Evolutionary conservation across 1,140 invertebrate genomes (phyloP).

Genomic region (Polypedilum vanderplanki): DNA sequence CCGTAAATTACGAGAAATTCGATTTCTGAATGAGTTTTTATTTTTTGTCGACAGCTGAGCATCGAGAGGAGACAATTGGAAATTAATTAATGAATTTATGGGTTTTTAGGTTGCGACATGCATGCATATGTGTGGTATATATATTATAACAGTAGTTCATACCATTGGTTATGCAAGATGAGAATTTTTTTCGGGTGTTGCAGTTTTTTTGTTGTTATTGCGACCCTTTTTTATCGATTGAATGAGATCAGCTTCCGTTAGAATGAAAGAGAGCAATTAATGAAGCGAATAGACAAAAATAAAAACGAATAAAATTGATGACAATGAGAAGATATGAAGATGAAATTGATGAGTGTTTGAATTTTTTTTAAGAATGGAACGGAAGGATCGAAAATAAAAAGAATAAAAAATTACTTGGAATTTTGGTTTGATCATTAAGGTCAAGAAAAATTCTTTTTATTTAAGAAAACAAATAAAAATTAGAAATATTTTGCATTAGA

Average conservation of each 20-base stretch:
- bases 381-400: too few relatives aligned
- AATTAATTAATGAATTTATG: conserved; percentile 20
- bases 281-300: background rate
- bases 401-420: too few relatives aligned
- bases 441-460: too few relatives aligned
- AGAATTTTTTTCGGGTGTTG: background rate
- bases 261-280: background rate
- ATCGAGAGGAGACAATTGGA: conserved; percentile 16
- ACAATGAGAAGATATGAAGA: too few relatives aligned
- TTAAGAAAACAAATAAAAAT: too few relatives aligned
- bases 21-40: background rate
- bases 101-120: conserved; percentile 1
- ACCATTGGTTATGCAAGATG: too few relatives aligned
- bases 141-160: too few relatives aligned
- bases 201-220: background rate
- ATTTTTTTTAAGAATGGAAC: too few relatives aligned
- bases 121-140: background rate
- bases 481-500: too few relatives aligned
- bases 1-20: background rate
- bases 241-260: conserved; percentile 11
- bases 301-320: too few relatives aligned
- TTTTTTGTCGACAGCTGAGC: conserved; percentile 16
- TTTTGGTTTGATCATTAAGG: too few relatives aligned
- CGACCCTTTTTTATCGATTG: conserved; percentile 11
- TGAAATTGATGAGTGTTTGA: too few relatives aligned